Evolutionary conservation across 2,797 vertebrate species (phyloP).

Genomic region (Potorous gilbertii): DNA sequence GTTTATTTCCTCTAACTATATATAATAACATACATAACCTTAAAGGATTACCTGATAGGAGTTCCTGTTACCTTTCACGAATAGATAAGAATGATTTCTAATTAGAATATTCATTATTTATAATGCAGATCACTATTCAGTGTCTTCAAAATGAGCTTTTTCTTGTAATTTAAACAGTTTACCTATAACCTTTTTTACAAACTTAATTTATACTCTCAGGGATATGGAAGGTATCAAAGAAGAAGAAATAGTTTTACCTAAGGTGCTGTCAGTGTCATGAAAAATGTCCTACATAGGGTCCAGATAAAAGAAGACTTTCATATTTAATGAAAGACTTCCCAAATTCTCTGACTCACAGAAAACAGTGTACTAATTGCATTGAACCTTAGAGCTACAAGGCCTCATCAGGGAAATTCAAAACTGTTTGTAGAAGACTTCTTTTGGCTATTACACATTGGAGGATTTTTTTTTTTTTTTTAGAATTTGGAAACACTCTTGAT

Average conservation of each 20-base stretch:
- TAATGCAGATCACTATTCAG: not conserved
- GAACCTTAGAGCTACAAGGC: not conserved
- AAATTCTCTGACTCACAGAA: not conserved
- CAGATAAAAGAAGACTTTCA: not conserved
- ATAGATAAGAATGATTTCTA: not conserved
- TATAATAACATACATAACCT: not conserved
- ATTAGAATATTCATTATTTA: not conserved
- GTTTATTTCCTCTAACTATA: not conserved
- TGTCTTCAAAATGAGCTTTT: not conserved
- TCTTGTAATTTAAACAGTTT: not conserved
- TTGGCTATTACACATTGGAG: not conserved
- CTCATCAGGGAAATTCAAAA: not conserved
- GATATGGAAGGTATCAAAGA: not conserved
- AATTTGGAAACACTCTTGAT: constrained; percentile 32
- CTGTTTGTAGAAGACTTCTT: not conserved
- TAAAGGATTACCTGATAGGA: not conserved
- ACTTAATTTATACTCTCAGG: not conserved
- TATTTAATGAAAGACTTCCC: not conserved
- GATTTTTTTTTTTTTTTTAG: not conserved
- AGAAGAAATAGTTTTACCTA: not conserved
- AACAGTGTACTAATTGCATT: not conserved
- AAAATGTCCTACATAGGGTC: not conserved
- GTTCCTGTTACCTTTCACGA: not conserved
- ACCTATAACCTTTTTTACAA: not conserved
- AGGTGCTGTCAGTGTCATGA: not conserved